Evolutionary conservation across 2,888 invertebrate genomes (phyloP).

Genomic region (Branchipolynoe longqiensis): DNA sequence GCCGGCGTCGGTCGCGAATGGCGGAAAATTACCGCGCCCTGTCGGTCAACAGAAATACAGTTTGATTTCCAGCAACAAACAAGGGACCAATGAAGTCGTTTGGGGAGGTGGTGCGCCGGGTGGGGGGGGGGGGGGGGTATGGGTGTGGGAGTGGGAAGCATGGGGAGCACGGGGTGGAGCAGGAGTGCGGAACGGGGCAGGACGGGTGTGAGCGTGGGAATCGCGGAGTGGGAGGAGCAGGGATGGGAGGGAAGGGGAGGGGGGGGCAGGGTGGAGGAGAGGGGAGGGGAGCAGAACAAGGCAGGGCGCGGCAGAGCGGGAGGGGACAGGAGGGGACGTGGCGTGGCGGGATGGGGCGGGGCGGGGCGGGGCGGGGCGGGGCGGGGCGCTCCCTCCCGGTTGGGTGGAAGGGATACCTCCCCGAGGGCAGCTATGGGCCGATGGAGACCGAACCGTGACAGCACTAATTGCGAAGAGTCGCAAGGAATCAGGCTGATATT

Average conservation of each 20-base stretch:
- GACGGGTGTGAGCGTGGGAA: neutral
- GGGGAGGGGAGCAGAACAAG: neutral
- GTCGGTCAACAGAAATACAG: constrained; percentile 34
- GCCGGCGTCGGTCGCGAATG: neutral
- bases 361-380: neutral
- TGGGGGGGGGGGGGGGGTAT: neutral
- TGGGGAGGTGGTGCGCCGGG: neutral
- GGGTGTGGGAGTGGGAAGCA: neutral
- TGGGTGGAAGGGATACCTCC: too few relatives aligned
- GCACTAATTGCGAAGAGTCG: neutral
- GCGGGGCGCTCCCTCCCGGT: too few relatives aligned
- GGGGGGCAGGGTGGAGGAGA: neutral
- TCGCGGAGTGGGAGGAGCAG: neutral
- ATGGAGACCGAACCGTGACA: too few relatives aligned
- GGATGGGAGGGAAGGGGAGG: neutral
- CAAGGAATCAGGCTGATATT: neutral
- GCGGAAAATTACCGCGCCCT: constrained; percentile 28
- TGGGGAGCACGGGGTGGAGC: neutral
- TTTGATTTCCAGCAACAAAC: constrained; percentile 30
- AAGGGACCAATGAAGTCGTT: neutral
- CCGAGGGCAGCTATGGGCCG: too few relatives aligned
- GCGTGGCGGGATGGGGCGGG: neutral
- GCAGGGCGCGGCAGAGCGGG: too few relatives aligned
- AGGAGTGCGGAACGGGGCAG: neutral
- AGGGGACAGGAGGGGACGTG: too few relatives aligned